Evolutionary conservation across 2,888 invertebrate species (phyloP).

Genomic region (Latrodectus elegans): DNA sequence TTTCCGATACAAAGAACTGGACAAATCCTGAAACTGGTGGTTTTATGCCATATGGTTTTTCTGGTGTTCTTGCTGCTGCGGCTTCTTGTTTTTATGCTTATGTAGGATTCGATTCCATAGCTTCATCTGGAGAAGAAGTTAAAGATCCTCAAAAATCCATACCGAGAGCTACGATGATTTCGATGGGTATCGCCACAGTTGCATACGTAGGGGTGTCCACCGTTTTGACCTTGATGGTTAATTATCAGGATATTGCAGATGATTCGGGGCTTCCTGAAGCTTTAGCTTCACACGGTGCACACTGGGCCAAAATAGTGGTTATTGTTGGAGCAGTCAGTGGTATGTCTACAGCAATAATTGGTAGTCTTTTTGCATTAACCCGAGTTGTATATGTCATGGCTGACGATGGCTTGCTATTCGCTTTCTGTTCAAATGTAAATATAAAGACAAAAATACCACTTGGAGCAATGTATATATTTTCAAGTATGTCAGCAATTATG

Average conservation of each 20-base stretch:
- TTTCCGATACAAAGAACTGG: conserved; percentile 89
- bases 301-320: conserved; percentile 89
- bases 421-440: conserved; percentile 73
- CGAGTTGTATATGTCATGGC: conserved; percentile 94
- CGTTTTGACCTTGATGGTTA: conserved; percentile 88
- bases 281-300: conserved; percentile 83
- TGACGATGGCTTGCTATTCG: conserved; percentile 88
- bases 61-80: conserved; percentile 83
- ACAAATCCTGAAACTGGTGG: conserved; percentile 79
- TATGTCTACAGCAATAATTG: conserved; percentile 90
- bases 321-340: conserved; percentile 91
- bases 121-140: conserved; percentile 90
- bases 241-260: conserved; percentile 81
- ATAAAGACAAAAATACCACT: conserved; percentile 80
- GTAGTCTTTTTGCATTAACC: conserved; percentile 89
- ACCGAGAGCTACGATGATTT: conserved; percentile 87
- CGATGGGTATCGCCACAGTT: conserved; percentile 86
- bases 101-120: conserved; percentile 93
- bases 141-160: conserved; percentile 80
- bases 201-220: conserved; percentile 86
- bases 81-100: conserved; percentile 95
- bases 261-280: conserved; percentile 86
- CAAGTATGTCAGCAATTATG: conserved; percentile 84
- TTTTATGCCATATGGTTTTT: conserved; percentile 85
- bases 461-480: conserved; percentile 85